Conservation (phyloP, 1,140 invertebrate genomes). For the Scylla paramamosain region DNA sequence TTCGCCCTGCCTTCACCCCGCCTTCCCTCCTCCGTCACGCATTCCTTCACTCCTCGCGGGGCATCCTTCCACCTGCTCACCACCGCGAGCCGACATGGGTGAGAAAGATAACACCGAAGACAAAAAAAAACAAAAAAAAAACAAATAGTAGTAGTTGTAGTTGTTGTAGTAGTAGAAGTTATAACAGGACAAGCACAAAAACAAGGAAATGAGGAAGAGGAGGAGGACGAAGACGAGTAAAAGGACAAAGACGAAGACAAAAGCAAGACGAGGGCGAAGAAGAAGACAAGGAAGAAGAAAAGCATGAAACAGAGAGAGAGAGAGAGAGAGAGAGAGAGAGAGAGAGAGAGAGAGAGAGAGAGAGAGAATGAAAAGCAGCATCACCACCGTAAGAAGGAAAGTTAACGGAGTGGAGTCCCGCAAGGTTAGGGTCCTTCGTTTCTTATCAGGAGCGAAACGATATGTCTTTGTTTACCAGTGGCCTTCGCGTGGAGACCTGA, state of each 20-base stretch:
- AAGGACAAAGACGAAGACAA: no score
- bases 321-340: no score
- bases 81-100: not conserved
- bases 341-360: no score
- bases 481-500: not conserved
- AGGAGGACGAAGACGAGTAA: not conserved
- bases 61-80: not conserved
- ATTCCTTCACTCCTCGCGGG: not conserved
- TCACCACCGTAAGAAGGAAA: no score
- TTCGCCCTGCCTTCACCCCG: not conserved
- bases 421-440: not conserved
- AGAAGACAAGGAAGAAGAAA: no score
- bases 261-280: no score
- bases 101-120: not conserved
- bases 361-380: no score
- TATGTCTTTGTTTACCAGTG: not conserved
- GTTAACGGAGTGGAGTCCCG: not conserved
- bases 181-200: not conserved
- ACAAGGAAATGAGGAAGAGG: not conserved
- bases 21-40: not conserved
- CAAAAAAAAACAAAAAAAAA: not conserved
- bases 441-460: not conserved
- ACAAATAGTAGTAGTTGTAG: not conserved
- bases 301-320: no score
- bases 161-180: not conserved